Conservation (phyloP, 2,888 invertebrate genomes). For the Alloplasta piceator region DNA sequence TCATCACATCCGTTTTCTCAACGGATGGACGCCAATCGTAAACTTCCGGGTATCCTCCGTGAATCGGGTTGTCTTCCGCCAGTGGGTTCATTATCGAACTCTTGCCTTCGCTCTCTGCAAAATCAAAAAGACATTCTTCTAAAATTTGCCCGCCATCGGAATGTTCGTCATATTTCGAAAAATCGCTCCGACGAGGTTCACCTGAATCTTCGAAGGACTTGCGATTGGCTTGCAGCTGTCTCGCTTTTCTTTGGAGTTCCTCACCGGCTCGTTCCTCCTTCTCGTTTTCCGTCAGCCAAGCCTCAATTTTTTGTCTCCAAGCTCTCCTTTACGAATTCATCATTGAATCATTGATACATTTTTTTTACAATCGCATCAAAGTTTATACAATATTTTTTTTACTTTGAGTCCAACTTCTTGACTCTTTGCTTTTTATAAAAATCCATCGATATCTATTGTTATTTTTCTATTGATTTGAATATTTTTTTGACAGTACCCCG, state of each 20-base stretch:
- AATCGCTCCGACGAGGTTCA: constrained; percentile 76
- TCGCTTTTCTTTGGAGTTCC: constrained; percentile 87
- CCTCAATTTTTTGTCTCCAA: constrained; percentile 95
- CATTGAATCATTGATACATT: background rate
- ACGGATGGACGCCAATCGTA: constrained; percentile 93
- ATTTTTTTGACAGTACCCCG: constrained; percentile 81
- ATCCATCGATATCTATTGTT: background rate
- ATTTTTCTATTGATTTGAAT: background rate
- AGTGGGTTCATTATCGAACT: constrained; percentile 88
- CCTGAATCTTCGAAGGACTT: constrained; percentile 94
- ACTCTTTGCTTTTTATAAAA: too few species aligned
- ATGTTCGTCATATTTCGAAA: background rate
- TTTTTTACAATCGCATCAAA: too few species aligned
- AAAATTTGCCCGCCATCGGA: constrained; percentile 9
- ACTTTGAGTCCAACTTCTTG: too few species aligned
- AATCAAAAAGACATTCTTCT: constrained; percentile 4
- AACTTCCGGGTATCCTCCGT: constrained; percentile 86
- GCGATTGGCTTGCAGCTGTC: constrained; percentile 89
- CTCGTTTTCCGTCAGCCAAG: constrained; percentile 95
- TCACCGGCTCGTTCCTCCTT: constrained; percentile 90
- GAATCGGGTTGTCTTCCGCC: constrained; percentile 88
- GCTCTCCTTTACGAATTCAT: constrained; percentile 85
- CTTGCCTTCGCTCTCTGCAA: constrained; percentile 91
- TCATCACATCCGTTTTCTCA: constrained; percentile 92
- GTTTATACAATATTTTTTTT: too few species aligned